Conservation (phyloP, 1,140 invertebrate genomes). For the Pissodes strobi region DNA sequence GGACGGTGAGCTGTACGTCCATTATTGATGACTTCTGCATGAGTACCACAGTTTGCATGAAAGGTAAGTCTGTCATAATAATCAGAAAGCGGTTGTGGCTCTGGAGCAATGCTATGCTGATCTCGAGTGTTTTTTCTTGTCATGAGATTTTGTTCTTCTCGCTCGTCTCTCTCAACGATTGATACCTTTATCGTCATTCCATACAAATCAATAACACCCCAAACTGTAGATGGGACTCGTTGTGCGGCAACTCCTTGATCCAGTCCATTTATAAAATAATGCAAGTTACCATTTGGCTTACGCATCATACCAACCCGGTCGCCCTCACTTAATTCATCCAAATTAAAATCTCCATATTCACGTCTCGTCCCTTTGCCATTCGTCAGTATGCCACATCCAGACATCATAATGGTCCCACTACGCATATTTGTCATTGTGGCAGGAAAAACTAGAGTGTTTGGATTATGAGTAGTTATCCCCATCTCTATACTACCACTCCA, state of each 20-base stretch:
- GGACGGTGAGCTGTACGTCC: conserved; percentile 87
- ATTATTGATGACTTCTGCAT: conserved; percentile 89
- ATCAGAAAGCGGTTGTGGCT: conserved; percentile 49
- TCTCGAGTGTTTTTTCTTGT: conserved; percentile 67
- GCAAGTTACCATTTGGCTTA: conserved; percentile 79
- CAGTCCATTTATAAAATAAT: conserved; percentile 91
- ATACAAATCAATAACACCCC: conserved; percentile 94
- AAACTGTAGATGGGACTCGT: conserved; percentile 75
- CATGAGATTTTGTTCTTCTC: conserved; percentile 77
- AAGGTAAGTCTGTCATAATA: conserved; percentile 77
- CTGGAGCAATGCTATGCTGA: conserved; percentile 44
- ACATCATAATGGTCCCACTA: conserved; percentile 96
- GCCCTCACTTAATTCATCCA: conserved; percentile 90
- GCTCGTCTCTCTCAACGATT: conserved; percentile 78
- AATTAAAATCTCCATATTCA: conserved; percentile 92
- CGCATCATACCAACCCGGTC: conserved; percentile 88
- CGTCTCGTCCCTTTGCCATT: conserved; percentile 91
- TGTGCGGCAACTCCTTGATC: conserved; percentile 90
- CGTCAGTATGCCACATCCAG: conserved; percentile 90
- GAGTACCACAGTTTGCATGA: conserved; percentile 86
- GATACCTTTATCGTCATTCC: conserved; percentile 94
- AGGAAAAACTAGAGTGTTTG: conserved; percentile 85
- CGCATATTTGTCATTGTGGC: conserved; percentile 98
- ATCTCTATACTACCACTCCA: conserved; percentile 95
- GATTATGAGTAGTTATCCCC: conserved; percentile 92